Percentiles rank a stretch among this genome's conserved stretches.
Conservation (phyloP, 2,888 invertebrate genomes). For the Eupithecia inturbata region DNA sequence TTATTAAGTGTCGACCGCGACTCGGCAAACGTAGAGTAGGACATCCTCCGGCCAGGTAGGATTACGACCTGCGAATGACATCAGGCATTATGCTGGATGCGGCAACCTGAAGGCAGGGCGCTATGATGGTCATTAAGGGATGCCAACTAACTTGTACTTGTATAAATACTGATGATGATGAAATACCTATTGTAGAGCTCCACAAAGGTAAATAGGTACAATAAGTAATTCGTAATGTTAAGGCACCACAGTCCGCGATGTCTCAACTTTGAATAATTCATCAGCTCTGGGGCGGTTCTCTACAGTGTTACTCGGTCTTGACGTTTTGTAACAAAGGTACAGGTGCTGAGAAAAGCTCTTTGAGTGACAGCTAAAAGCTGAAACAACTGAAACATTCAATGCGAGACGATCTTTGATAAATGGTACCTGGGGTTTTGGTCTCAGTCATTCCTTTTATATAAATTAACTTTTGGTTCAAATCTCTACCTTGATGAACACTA, state of each 20-base stretch:
- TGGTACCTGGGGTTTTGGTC: not conserved
- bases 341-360: constrained; percentile 37
- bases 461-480: not conserved
- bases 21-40: not conserved
- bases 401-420: constrained; percentile 4
- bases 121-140: too few relatives aligned
- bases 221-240: constrained; percentile 8
- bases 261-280: constrained; percentile 78
- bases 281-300: constrained; percentile 60
- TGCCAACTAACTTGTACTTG: too few relatives aligned
- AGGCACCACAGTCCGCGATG: constrained; percentile 52
- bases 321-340: constrained; percentile 69
- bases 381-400: constrained; percentile 14
- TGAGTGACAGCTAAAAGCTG: constrained; percentile 24
- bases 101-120: too few relatives aligned
- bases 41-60: not conserved
- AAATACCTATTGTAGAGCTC: not conserved
- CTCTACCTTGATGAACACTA: not conserved
- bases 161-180: not conserved
- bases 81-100: not conserved
- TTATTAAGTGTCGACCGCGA: not conserved
- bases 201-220: not conserved
- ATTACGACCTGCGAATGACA: not conserved
- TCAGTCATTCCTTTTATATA: too few relatives aligned
- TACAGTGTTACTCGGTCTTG: constrained; percentile 64